phyloP scores from a whole-genome alignment of 1,140 invertebrate species.

The Aphidius ervi region DNA sequence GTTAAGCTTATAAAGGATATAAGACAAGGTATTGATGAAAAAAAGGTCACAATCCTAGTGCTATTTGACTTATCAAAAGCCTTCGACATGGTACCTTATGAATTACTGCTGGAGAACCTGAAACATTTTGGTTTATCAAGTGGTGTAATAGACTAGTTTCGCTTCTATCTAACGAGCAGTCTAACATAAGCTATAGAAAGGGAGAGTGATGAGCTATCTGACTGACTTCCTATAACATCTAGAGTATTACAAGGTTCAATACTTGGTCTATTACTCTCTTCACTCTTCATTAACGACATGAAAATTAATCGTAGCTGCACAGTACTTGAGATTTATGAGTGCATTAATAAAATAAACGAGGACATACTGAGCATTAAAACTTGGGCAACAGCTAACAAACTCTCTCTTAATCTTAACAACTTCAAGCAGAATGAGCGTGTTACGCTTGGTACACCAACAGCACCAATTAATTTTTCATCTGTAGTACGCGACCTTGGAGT shows the following conservation, averaged over 20 bases:
- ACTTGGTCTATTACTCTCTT: background rate
- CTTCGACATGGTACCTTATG: conserved; percentile 26
- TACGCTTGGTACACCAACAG: too few relatives aligned
- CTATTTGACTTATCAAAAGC: conserved; percentile 28
- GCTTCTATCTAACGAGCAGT: background rate
- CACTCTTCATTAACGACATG: background rate
- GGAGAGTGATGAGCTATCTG: too few relatives aligned
- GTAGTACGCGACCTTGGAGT: too few relatives aligned
- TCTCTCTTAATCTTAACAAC: background rate
- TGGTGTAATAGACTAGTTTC: background rate
- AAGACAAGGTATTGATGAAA: conserved; percentile 10
- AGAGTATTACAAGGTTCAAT: background rate
- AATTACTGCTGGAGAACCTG: conserved; percentile 11
- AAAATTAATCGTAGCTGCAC: background rate
- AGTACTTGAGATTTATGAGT: background rate
- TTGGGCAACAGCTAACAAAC: background rate
- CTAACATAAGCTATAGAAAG: too few relatives aligned
- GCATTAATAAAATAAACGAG: background rate
- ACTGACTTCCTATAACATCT: too few relatives aligned
- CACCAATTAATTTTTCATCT: too few relatives aligned
- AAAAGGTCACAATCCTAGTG: conserved; percentile 20
- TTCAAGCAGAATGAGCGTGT: background rate
- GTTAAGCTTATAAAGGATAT: conserved; percentile 22
- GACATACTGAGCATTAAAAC: background rate
- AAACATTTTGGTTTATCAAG: background rate